These are phyloP conservation scores for Anhinga rufa DNA, from an alignment of 2,113 vertebrate genomes.

Conservation along the genomic window DNA sequence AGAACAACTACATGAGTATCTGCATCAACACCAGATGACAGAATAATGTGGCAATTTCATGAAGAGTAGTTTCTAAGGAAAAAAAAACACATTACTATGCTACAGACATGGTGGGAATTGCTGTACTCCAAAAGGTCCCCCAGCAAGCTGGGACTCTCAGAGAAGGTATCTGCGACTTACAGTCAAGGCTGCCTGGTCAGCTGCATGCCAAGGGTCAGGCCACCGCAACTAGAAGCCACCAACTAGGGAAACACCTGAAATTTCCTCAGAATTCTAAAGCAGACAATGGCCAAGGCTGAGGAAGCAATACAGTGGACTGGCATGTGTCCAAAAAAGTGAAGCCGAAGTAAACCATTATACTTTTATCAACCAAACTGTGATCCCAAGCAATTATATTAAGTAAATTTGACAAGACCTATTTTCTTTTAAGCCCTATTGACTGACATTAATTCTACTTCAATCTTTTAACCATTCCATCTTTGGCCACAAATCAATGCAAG, in stretches of 20 bases:
- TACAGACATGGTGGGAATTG: neutral
- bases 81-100: neutral
- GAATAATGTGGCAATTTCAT: neutral
- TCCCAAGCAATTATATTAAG: slow-evolving; percentile 20
- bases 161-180: neutral
- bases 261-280: neutral
- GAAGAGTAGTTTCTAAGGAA: neutral
- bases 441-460: neutral
- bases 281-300: neutral
- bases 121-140: neutral
- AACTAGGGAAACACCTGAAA: neutral
- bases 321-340: neutral
- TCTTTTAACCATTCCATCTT: neutral
- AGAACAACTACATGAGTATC: neutral
- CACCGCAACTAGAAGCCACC: neutral
- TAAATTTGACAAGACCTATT: neutral
- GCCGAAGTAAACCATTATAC: neutral
- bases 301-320: neutral
- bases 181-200: neutral
- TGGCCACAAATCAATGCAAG: neutral
- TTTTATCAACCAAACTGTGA: neutral
- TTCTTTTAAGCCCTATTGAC: neutral
- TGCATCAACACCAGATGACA: neutral
- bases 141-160: neutral
- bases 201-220: neutral